A percentile compares a stretch with the other conserved stretches of the same genome.
Conservation (phyloP, 2,797 vertebrate genomes). For the Meda fulgida region DNA sequence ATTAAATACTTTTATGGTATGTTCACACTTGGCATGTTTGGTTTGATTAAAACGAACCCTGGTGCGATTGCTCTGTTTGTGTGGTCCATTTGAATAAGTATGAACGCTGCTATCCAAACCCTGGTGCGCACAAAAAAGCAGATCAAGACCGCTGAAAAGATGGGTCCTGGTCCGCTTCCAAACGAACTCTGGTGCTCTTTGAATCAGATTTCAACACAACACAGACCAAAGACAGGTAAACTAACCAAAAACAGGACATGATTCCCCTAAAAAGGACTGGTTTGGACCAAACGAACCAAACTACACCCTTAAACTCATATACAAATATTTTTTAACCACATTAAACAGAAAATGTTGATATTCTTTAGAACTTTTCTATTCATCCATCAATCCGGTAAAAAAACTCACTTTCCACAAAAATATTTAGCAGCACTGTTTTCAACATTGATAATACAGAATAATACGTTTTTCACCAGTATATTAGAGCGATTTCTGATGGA, state of each 20-base stretch:
- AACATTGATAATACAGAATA: no score
- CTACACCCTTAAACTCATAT: neutral
- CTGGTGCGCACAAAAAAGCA: neutral
- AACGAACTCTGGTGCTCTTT: neutral
- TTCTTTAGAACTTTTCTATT: no score
- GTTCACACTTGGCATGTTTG: neutral
- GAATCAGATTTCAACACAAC: no score
- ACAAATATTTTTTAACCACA: no score
- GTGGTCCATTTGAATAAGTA: neutral
- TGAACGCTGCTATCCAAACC: neutral
- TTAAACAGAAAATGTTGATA: no score
- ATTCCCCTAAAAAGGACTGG: no score
- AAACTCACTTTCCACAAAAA: neutral
- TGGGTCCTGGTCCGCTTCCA: neutral
- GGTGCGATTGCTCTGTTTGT: neutral
- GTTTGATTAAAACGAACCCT: no score
- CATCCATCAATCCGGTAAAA: no score
- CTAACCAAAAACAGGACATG: no score
- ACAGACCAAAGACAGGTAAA: no score
- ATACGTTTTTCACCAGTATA: neutral
- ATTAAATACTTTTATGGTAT: neutral
- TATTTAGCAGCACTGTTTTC: neutral
- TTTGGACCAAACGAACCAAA: no score
- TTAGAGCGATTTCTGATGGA: neutral
- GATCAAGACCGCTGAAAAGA: neutral